A percentile compares a stretch with the other conserved stretches of the same genome.
These are phyloP conservation scores for Coleophora flavipennella DNA, from an alignment of 2,888 invertebrate genomes.

Conservation along the genomic window DNA sequence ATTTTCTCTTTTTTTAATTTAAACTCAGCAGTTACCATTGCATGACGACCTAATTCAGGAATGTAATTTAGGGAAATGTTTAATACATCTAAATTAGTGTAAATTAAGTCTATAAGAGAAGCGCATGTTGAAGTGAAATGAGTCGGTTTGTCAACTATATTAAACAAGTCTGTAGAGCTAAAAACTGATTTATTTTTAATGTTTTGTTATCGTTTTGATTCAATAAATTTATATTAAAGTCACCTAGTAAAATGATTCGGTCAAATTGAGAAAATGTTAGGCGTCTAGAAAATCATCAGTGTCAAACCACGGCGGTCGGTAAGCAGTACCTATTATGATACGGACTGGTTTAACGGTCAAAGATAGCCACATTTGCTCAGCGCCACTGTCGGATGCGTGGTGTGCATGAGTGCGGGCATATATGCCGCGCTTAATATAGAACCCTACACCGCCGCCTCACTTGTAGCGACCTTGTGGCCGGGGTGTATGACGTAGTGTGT, in stretches of 20 bases:
- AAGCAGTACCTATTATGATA: neutral
- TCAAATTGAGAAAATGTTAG: neutral
- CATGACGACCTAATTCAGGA: neutral
- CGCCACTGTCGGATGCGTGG: neutral
- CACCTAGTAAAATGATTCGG: neutral
- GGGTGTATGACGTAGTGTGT: neutral
- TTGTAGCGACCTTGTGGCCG: neutral
- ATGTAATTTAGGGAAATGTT: neutral
- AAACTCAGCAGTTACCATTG: neutral
- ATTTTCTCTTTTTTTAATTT: too few species aligned
- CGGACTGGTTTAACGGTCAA: neutral
- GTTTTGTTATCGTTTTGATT: neutral
- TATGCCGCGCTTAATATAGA: neutral
- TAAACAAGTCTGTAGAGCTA: neutral
- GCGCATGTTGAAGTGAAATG: neutral
- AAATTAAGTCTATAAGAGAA: neutral
- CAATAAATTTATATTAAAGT: neutral
- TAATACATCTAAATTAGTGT: neutral
- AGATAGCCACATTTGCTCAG: neutral
- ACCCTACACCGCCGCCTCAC: neutral
- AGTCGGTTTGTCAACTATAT: neutral
- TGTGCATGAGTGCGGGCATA: neutral
- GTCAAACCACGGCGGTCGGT: neutral
- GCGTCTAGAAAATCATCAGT: neutral
- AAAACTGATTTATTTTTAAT: neutral